A percentile compares a stretch with the other conserved stretches of the same genome.
Conservation (phyloP, 2,113 vertebrate species). For the Syngnathus scovelli region DNA sequence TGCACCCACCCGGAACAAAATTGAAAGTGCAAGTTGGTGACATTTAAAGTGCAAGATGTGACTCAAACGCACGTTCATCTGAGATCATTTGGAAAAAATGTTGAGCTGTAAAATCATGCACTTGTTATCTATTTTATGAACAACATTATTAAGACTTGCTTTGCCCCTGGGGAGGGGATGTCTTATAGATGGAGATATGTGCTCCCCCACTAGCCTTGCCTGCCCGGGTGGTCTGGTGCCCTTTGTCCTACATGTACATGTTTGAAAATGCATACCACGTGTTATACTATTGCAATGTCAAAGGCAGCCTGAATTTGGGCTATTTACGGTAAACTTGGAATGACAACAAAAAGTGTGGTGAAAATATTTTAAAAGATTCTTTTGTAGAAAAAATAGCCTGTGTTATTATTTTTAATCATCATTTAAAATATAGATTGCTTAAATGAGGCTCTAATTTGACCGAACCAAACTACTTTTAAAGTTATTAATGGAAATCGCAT, state of each 20-base stretch:
- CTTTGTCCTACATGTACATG: slow-evolving; percentile 67
- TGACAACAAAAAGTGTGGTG: not conserved
- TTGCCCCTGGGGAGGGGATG: slow-evolving; percentile 16
- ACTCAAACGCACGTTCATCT: slow-evolving; percentile 4
- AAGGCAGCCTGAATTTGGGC: slow-evolving; percentile 29
- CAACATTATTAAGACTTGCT: slow-evolving; percentile 16
- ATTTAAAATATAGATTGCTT: not conserved
- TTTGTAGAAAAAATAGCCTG: not conserved
- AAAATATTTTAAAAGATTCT: not conserved
- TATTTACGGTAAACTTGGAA: not conserved
- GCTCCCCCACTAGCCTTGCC: slow-evolving; percentile 12
- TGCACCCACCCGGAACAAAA: slow-evolving; percentile 41
- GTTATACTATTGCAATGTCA: slow-evolving; percentile 59
- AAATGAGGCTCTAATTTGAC: not conserved
- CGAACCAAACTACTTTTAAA: not conserved
- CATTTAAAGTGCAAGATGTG: slow-evolving; percentile 5
- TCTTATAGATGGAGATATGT: slow-evolving; percentile 27
- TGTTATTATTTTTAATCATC: not conserved
- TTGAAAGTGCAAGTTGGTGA: slow-evolving; percentile 3
- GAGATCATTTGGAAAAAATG: not conserved
- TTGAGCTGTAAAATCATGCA: too few species aligned
- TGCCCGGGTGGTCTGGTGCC: slow-evolving; percentile 61
- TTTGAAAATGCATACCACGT: slow-evolving; percentile 69
- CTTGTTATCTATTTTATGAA: not conserved
- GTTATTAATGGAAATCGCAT: not conserved